A percentile compares a stretch with the other conserved stretches of the same genome.
phyloP scores from a whole-genome alignment of 2,888 invertebrate genomes.

The Litoditis marina region DNA sequence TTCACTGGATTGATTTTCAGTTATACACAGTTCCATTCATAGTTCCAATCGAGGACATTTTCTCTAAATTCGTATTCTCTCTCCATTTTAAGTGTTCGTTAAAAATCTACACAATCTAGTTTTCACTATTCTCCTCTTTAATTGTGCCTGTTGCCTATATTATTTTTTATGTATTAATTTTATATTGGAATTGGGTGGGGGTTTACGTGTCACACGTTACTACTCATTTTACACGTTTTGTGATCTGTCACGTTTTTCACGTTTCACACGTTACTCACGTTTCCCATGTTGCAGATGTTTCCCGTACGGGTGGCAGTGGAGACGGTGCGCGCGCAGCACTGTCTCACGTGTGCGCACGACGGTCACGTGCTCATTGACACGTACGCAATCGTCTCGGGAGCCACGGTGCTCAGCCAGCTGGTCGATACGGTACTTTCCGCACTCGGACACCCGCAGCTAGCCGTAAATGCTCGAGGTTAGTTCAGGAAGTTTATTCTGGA shows the following conservation, averaged over 20 bases:
- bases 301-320: constrained; percentile 94
- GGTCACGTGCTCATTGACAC: constrained; percentile 71
- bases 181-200: background rate
- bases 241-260: background rate
- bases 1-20: too few relatives aligned
- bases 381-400: constrained; percentile 80
- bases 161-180: background rate
- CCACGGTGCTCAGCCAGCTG: constrained; percentile 66
- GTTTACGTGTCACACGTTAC: background rate
- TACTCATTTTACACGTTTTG: constrained; percentile 1
- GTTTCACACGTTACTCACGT: background rate
- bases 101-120: background rate
- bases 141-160: background rate
- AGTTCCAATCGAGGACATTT: background rate
- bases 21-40: background rate
- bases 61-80: background rate
- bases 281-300: constrained; percentile 47
- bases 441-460: constrained; percentile 74
- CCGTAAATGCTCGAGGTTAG: constrained; percentile 66
- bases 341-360: constrained; percentile 60
- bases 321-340: constrained; percentile 59
- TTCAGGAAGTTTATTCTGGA: background rate
- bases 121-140: background rate
- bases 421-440: constrained; percentile 86
- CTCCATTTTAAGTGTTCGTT: background rate